Conservation (phyloP, 2,888 invertebrate genomes). For the Asteroscopus sphinx region DNA sequence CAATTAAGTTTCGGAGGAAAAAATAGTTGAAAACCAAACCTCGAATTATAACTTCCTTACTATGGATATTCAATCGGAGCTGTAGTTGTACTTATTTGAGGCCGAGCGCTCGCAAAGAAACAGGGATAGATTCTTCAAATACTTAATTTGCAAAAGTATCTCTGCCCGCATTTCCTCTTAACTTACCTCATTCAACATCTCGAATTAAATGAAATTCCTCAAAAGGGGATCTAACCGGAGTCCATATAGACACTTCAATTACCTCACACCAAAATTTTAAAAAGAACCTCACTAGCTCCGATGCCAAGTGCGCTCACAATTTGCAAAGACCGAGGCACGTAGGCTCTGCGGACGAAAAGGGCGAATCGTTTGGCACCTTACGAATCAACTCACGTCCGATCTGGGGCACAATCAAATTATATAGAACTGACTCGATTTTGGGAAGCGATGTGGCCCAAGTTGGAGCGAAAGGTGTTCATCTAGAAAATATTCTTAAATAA, state of each 20-base stretch:
- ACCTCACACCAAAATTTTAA: slow-evolving; percentile 10
- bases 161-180: too few species aligned
- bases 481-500: not conserved
- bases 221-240: too few species aligned
- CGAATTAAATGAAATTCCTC: too few species aligned
- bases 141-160: too few species aligned
- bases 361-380: slow-evolving; percentile 46
- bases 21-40: too few species aligned
- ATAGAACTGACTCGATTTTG: slow-evolving; percentile 60
- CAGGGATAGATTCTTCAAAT: too few species aligned
- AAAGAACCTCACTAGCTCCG: slow-evolving; percentile 25
- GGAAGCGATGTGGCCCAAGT: slow-evolving; percentile 35
- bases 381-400: slow-evolving; percentile 54
- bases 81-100: too few species aligned
- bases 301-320: slow-evolving; percentile 43
- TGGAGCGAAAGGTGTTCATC: slow-evolving; percentile 19
- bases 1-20: too few species aligned
- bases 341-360: slow-evolving; percentile 43
- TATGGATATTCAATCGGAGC: too few species aligned
- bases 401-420: slow-evolving; percentile 59
- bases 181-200: too few species aligned
- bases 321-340: slow-evolving; percentile 43
- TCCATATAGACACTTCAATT: slow-evolving; percentile 24
- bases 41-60: too few species aligned
- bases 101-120: too few species aligned